Conservation (phyloP, 92 coral and sea anemone species). For the Heteractis magnifica region DNA sequence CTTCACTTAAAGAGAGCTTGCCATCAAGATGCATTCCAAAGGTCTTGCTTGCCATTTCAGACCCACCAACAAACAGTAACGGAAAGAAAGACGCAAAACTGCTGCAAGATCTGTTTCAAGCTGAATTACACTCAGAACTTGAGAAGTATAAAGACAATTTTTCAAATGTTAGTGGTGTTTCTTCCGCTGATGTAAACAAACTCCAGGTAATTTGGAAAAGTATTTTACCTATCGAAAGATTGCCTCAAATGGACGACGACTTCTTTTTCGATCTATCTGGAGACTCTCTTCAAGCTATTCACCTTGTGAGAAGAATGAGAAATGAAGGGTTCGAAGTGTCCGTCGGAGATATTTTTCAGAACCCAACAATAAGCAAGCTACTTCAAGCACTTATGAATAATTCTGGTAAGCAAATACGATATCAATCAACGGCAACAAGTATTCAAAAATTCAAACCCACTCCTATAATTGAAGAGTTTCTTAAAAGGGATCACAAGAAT, state of each 20-base stretch:
- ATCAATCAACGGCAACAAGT: neutral
- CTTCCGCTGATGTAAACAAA: neutral
- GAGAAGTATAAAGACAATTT: neutral
- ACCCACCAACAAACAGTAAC: slow-evolving; percentile 1
- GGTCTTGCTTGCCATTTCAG: neutral
- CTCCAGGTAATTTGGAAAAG: neutral
- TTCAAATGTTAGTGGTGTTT: neutral
- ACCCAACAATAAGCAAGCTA: slow-evolving; percentile 2
- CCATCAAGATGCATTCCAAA: slow-evolving; percentile 8
- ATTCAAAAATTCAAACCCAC: neutral
- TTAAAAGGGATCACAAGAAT: slow-evolving; percentile 6
- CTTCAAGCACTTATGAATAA: neutral
- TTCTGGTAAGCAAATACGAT: neutral
- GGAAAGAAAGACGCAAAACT: neutral
- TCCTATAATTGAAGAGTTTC: slow-evolving; percentile 11
- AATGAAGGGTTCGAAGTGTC: neutral
- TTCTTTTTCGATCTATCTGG: slow-evolving; percentile 9
- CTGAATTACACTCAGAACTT: neutral
- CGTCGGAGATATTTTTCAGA: neutral
- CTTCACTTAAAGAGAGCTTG: neutral
- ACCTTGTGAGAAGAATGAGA: slow-evolving; percentile 9
- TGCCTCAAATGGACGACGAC: neutral
- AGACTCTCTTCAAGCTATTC: slow-evolving; percentile 4
- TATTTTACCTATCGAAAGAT: neutral
- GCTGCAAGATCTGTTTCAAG: neutral